A percentile compares a stretch with the other conserved stretches of the same genome.
Conservation (phyloP, 23 tunicate genomes). For the Ascidia mentula region DNA sequence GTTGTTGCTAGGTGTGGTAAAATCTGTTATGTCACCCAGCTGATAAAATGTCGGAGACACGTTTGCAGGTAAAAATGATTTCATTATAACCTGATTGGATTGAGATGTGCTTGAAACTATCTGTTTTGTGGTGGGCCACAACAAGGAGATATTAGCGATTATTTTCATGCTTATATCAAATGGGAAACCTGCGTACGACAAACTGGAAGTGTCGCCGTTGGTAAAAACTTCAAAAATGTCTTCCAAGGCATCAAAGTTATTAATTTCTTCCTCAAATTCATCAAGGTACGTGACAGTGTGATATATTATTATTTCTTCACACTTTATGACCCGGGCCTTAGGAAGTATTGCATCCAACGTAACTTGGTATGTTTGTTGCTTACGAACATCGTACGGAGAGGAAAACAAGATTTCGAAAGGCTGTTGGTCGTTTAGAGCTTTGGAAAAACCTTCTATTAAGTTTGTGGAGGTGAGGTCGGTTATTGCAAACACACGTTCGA, state of each 20-base stretch:
- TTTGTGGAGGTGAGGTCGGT: not conserved
- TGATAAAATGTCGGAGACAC: not conserved
- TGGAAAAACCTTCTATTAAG: not conserved
- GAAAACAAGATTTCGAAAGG: not conserved
- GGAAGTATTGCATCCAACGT: not conserved
- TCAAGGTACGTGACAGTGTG: not conserved
- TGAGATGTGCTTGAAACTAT: too few relatives aligned
- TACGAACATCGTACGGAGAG: not conserved
- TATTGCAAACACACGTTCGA: not conserved
- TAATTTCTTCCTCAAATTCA: not conserved
- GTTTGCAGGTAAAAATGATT: not conserved
- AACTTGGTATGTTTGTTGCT: not conserved
- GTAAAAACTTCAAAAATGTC: not conserved
- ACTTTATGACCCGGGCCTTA: not conserved
- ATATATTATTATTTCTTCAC: not conserved
- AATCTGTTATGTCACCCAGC: not conserved
- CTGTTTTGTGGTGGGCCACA: not conserved
- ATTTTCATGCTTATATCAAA: not conserved
- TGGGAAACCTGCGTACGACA: not conserved
- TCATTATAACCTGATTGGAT: not conserved
- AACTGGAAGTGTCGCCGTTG: not conserved
- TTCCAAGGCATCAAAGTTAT: not conserved
- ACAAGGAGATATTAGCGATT: not conserved
- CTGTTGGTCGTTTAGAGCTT: not conserved
- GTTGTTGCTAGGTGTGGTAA: not conserved